These are phyloP conservation scores for Cyclophora albipunctata DNA, from an alignment of 2,888 invertebrate genomes.

Conservation along the genomic window DNA sequence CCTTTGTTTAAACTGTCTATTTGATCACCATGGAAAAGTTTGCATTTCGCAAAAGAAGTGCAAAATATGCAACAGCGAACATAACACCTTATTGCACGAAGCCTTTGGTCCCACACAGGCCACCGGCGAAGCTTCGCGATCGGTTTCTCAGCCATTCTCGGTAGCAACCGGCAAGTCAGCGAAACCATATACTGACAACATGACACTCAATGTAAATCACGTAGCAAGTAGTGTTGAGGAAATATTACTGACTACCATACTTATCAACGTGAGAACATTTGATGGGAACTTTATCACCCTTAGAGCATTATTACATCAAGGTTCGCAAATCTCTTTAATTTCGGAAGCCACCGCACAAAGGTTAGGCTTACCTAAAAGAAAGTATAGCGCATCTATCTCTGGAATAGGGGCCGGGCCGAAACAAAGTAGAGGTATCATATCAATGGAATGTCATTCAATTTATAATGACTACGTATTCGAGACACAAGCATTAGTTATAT, in stretches of 20 bases:
- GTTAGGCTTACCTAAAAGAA: neutral
- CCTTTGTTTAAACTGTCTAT: neutral
- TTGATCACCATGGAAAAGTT: neutral
- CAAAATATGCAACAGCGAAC: no score
- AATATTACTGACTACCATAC: neutral
- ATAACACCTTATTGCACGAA: neutral
- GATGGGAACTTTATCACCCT: neutral
- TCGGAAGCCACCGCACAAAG: slow-evolving; percentile 1
- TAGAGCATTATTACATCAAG: slow-evolving; percentile 1
- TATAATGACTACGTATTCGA: slow-evolving; percentile 7
- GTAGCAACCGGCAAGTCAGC: no score
- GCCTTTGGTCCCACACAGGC: no score
- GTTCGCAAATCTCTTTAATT: neutral
- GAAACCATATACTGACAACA: no score
- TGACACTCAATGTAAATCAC: neutral
- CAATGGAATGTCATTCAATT: slow-evolving; percentile 8
- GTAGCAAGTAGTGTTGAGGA: neutral
- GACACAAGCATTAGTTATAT: slow-evolving; percentile 10
- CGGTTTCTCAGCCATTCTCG: no score
- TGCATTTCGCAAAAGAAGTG: neutral
- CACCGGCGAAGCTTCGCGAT: no score
- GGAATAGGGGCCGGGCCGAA: neutral
- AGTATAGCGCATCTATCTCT: neutral
- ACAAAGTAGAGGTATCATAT: slow-evolving; percentile 7
- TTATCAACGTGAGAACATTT: neutral